Conservation (phyloP, 2,888 invertebrate species). For the Unio pictorum region DNA sequence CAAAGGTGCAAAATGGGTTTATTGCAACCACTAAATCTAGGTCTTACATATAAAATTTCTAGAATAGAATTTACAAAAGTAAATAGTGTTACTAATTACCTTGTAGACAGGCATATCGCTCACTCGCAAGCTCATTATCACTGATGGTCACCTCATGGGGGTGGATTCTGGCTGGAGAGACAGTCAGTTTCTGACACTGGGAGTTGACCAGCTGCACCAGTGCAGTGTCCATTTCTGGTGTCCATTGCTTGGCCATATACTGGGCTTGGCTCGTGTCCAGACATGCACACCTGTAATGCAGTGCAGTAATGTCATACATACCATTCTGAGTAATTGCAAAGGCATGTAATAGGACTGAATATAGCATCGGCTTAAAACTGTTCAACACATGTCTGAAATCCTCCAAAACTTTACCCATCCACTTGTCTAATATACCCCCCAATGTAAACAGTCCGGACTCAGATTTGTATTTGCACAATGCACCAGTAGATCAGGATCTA, state of each 20-base stretch:
- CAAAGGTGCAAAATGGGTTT: background rate
- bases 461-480: no score
- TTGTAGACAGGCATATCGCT: constrained; percentile 59
- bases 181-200: constrained; percentile 59
- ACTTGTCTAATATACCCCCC: no score
- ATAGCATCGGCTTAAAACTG: no score
- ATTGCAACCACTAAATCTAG: background rate
- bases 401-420: no score
- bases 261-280: constrained; percentile 63
- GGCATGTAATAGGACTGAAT: no score
- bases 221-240: constrained; percentile 64
- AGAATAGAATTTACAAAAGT: background rate
- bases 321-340: no score
- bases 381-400: no score
- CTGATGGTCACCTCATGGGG: constrained; percentile 67
- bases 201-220: constrained; percentile 63
- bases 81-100: constrained; percentile 34
- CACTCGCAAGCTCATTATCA: constrained; percentile 55
- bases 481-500: no score
- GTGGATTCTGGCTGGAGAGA: constrained; percentile 65
- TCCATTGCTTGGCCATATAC: constrained; percentile 66
- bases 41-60: background rate
- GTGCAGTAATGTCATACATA: no score
- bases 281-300: constrained; percentile 59
- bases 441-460: no score